Conservation (phyloP, 2,888 invertebrate species). For the Drosophila flavopinicola region DNA sequence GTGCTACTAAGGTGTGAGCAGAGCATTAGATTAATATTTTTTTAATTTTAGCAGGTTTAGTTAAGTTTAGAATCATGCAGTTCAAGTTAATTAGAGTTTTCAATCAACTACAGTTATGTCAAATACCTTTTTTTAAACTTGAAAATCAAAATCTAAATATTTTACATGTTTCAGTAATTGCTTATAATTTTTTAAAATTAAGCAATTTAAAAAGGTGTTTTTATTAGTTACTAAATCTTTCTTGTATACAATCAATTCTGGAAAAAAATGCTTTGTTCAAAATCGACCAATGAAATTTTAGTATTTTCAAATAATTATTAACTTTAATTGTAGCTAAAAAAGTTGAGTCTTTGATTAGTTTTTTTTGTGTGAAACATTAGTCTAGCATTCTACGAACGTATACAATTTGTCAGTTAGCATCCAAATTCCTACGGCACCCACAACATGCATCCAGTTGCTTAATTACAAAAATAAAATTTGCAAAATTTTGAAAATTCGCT, state of each 20-base stretch:
- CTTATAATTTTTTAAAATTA: too few species aligned
- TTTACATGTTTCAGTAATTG: too few species aligned
- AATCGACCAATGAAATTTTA: not conserved
- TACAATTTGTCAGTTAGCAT: constrained; percentile 18
- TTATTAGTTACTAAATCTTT: too few species aligned
- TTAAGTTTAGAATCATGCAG: constrained; percentile 35
- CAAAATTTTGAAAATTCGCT: constrained; percentile 75
- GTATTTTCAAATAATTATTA: not conserved
- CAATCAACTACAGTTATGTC: not conserved
- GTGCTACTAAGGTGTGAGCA: constrained; percentile 41
- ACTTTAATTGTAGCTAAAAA: not conserved
- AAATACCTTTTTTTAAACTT: too few species aligned
- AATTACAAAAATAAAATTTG: constrained; percentile 28
- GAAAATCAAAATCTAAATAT: too few species aligned
- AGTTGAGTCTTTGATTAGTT: constrained; percentile 25
- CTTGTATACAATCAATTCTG: too few species aligned
- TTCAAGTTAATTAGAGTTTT: constrained; percentile 6
- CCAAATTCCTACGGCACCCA: constrained; percentile 33
- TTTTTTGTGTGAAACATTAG: constrained; percentile 37
- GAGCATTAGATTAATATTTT: constrained; percentile 13
- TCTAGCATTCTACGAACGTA: constrained; percentile 24
- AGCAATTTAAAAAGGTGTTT: too few species aligned
- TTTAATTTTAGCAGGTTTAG: constrained; percentile 10
- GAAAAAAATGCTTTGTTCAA: too few species aligned
- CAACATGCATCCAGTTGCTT: constrained; percentile 43